Base-by-base conservation (phyloP, 2,113 vertebrate genomes). In the Nycticebus coucang region DNA sequence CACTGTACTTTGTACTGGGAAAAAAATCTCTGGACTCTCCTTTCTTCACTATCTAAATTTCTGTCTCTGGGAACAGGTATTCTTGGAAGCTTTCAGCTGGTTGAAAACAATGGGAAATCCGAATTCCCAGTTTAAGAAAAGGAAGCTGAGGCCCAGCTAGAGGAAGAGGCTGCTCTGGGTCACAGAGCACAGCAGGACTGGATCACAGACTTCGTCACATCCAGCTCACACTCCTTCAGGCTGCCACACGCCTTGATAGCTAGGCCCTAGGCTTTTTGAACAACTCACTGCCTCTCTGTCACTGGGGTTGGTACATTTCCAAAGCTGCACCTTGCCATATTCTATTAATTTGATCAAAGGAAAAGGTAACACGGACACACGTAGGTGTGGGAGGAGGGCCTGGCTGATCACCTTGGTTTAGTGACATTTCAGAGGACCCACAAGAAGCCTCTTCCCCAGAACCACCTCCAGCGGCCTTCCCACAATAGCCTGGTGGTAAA, bases 21-120 rank as follows among this genome's bases (percentile, higher is more conserved):
- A 93, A 95, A 87, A 92, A 93, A 98, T 94, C 89, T 88, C 59
- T 33, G 68, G 93, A 35, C 30, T 55, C 68, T 89, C 69, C 35
- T 59, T 80, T 84, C 30, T 77, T 72, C 45, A 41, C 35, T 82
- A 10, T 59, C 80, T 95, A 83, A 95, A 96, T 88, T 94, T 71
- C 74, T 89, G 78, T 95, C 77, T 94, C 50, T 66, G 82, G 62
- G 80, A 94, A 83, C 77, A 92, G 41, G 26, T 75, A 83, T 75
- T 95, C 87, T 66, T 85, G 79, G 62, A 97, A 95, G 90, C 28
- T 87, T 66, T 82, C 37, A 92, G 37, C 33, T 62, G 21, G 1
- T 12, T 50, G 77, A 94, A 33, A 78, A 90, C 45, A 77, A 72
- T 50, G 96, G 85, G 57, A 77, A 80, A 90, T 53, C 11, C 55